These are phyloP conservation scores for Oryzias curvinotus DNA, from an alignment of 2,113 vertebrate species.

Conservation along the genomic window DNA sequence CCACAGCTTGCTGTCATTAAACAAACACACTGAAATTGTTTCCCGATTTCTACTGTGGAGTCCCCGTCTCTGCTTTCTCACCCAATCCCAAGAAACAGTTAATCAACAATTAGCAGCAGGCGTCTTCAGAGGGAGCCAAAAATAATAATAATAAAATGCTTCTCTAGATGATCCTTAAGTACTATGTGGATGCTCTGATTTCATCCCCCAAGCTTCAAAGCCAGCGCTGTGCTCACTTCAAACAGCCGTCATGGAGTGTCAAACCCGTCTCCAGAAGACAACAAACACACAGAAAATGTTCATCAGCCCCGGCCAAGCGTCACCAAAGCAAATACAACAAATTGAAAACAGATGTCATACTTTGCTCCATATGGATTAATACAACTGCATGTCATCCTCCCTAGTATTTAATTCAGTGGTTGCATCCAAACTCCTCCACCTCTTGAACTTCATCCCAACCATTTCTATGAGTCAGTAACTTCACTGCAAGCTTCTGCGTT, in stretches of 20 bases:
- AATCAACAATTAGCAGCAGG: slow-evolving; percentile 59
- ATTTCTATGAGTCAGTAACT: slow-evolving; percentile 44
- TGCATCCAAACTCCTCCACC: slow-evolving; percentile 52
- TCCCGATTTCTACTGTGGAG: slow-evolving; percentile 42
- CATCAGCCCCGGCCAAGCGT: slow-evolving; percentile 62
- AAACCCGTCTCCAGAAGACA: slow-evolving; percentile 67
- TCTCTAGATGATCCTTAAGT: slow-evolving; percentile 69
- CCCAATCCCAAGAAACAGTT: slow-evolving; percentile 59
- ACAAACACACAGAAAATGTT: slow-evolving; percentile 73
- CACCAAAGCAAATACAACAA: slow-evolving; percentile 75
- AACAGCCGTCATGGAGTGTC: slow-evolving; percentile 70
- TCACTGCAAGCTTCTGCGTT: slow-evolving; percentile 46
- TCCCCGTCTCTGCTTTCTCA: slow-evolving; percentile 52
- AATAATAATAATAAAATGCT: slow-evolving; percentile 41
- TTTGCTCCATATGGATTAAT: slow-evolving; percentile 71
- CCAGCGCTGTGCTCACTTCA: slow-evolving; percentile 63
- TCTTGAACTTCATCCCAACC: slow-evolving; percentile 24
- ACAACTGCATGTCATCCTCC: slow-evolving; percentile 60
- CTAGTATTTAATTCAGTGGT: slow-evolving; percentile 56
- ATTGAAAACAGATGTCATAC: slow-evolving; percentile 75
- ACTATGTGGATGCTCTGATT: slow-evolving; percentile 70
- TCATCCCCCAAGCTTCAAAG: slow-evolving; percentile 73
- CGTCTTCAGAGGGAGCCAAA: slow-evolving; percentile 55
- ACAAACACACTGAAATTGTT: slow-evolving; percentile 56
- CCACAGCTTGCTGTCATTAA: slow-evolving; percentile 57